Evolutionary conservation across 1,140 invertebrate genomes (phyloP), one percentile per base, ranked within the genome.

Genomic region (Oedothorax gibbosus): DNA sequence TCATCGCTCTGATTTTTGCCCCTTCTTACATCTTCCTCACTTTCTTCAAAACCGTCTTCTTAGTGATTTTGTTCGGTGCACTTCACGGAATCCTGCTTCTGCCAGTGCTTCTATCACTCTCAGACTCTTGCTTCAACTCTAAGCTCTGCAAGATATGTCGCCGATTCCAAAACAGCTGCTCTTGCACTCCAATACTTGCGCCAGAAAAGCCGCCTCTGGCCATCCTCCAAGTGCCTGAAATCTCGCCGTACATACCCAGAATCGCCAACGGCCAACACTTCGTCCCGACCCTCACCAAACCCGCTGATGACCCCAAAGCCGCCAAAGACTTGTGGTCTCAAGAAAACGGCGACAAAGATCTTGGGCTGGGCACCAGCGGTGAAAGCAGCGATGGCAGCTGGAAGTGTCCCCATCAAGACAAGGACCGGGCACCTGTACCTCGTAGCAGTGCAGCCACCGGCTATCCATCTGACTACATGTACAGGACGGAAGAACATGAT

Each of bases 41-140:
- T 0, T 99, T 99, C 92, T 99, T 99, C 91, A 99, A 99, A 91
- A 98, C 98, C 92, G 97, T 99, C 18, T 98, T 98, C 90, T 92
- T 99, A 80, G 97, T 99, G 0, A 97, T 99, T 86, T 94, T 97
- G 88, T 96, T 98, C 87, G 98, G 97, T 50, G 95, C 97, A 1
- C 93, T 98, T 91, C 97, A 99, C 88, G 97, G 97, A 0, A 91
- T 99, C 0, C 94, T 99, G 86, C 91, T 99, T 2, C 91, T 99
- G 10, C 98, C 98, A 0, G 97, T 99, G 0, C 90, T 99, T 0
- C 90, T 99, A 0, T 98, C 97, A 7, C 20, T 87, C 0, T 88
- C 88, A 12, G 88, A 88, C 60, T 72, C 78, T 9, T 87, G 88
- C 18, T 79, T 83, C 18, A 65, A 64, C 14, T 69, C 54, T 14